phyloP scores from a whole-genome alignment of 2,888 invertebrate species.

The Lysandra bellargus region DNA sequence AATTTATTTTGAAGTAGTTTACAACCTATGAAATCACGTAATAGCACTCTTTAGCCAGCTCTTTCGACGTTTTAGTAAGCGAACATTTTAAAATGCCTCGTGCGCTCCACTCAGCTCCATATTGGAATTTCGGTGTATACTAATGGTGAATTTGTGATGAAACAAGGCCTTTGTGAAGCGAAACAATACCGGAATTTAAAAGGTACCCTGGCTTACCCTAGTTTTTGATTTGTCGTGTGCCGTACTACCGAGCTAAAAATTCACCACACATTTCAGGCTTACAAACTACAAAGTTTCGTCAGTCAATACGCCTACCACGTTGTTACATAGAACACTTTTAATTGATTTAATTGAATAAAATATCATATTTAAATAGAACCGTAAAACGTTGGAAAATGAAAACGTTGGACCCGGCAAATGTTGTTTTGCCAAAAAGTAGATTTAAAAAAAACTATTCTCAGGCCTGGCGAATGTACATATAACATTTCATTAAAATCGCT shows the following conservation, averaged over 20 bases:
- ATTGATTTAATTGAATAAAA: too few relatives aligned
- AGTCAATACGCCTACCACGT: too few relatives aligned
- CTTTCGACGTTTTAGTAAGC: not conserved
- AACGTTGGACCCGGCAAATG: too few relatives aligned
- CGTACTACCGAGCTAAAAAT: not conserved
- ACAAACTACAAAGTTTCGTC: not conserved
- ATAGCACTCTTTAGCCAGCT: not conserved
- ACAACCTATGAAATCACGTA: not conserved
- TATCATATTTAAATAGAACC: too few relatives aligned
- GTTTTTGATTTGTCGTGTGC: not conserved
- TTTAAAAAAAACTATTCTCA: too few relatives aligned
- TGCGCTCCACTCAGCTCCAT: not conserved
- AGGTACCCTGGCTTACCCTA: not conserved
- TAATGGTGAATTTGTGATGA: constrained; percentile 21
- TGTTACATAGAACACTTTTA: too few relatives aligned
- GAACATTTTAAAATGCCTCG: not conserved
- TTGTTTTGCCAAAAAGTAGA: too few relatives aligned
- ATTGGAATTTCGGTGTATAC: constrained; percentile 12
- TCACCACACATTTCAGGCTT: not conserved
- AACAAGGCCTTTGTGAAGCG: constrained; percentile 14
- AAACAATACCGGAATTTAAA: constrained; percentile 14
- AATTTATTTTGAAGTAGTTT: not conserved
- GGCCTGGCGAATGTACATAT: too few relatives aligned
- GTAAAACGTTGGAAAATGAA: too few relatives aligned
- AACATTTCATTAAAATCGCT: too few relatives aligned